Conservation (phyloP, 2,797 vertebrate genomes). For the Lepilemur septentrionalis region DNA sequence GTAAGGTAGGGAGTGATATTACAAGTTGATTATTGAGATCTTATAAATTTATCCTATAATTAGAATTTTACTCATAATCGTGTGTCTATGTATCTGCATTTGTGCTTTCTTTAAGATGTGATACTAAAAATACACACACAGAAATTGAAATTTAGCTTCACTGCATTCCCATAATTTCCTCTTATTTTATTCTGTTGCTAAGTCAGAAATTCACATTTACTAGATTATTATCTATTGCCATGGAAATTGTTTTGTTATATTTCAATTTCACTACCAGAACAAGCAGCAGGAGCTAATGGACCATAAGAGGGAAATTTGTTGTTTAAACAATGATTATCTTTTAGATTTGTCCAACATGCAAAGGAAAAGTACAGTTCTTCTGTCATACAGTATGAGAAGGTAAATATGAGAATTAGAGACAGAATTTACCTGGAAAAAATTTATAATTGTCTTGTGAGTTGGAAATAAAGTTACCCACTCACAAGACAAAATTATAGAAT, state of each 20-base stretch:
- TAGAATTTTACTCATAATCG: background rate
- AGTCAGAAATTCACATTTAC: constrained; percentile 65
- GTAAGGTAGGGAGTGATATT: background rate
- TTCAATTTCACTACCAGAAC: constrained; percentile 64
- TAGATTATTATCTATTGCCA: constrained; percentile 69
- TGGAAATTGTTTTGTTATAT: constrained; percentile 72
- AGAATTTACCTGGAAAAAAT: constrained; percentile 31
- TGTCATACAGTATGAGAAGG: constrained; percentile 37
- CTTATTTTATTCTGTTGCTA: constrained; percentile 45
- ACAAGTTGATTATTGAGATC: background rate
- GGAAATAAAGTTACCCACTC: background rate
- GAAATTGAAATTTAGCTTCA: constrained; percentile 37
- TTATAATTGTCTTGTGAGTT: background rate
- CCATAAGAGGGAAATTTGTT: constrained; percentile 68
- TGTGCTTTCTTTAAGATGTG: background rate
- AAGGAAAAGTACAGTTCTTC: constrained; percentile 41
- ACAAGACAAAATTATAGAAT: background rate
- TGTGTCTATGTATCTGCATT: background rate
- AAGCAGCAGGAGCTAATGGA: constrained; percentile 71
- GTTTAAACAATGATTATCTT: constrained; percentile 75
- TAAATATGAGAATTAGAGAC: constrained; percentile 7
- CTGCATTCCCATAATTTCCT: background rate
- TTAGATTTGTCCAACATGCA: constrained; percentile 44
- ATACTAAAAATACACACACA: background rate
- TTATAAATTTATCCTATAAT: background rate